These are phyloP conservation scores for Trichogramma pretiosum DNA, from an alignment of 1,140 invertebrate species.

Conservation along the genomic window DNA sequence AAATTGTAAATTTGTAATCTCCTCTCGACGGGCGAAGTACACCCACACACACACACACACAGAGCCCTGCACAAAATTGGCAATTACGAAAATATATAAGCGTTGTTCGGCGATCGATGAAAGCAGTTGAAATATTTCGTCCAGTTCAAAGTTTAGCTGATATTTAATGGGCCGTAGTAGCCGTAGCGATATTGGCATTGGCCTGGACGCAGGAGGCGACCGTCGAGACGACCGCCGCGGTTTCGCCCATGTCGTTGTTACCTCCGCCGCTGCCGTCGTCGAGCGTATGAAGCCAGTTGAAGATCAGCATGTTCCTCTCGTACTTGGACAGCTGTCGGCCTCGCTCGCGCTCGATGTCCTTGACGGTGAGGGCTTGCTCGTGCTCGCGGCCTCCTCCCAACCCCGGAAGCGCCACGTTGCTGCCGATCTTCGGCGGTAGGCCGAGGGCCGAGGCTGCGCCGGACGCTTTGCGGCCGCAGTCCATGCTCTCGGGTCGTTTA, in stretches of 20 bases:
- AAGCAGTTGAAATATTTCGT: neutral
- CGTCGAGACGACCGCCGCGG: neutral
- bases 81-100: no score
- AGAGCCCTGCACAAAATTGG: no score
- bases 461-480: no score
- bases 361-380: constrained; percentile 58
- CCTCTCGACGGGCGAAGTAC: no score
- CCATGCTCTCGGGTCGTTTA: no score
- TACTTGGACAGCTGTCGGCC: constrained; percentile 78
- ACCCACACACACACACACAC: no score
- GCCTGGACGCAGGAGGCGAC: neutral
- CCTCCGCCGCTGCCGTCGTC: constrained; percentile 51
- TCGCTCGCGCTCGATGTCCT: constrained; percentile 71
- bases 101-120: no score
- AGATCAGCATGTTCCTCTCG: constrained; percentile 86
- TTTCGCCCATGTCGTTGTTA: neutral
- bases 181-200: neutral
- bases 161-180: neutral
- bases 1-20: no score
- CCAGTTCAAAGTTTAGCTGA: neutral
- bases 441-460: constrained; percentile 43
- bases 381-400: constrained; percentile 41
- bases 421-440: constrained; percentile 44
- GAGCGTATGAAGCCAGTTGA: constrained; percentile 81
- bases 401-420: constrained; percentile 17